Base-by-base conservation (phyloP, 2,113 vertebrate genomes). In the Neodon shergylaensis region DNA sequence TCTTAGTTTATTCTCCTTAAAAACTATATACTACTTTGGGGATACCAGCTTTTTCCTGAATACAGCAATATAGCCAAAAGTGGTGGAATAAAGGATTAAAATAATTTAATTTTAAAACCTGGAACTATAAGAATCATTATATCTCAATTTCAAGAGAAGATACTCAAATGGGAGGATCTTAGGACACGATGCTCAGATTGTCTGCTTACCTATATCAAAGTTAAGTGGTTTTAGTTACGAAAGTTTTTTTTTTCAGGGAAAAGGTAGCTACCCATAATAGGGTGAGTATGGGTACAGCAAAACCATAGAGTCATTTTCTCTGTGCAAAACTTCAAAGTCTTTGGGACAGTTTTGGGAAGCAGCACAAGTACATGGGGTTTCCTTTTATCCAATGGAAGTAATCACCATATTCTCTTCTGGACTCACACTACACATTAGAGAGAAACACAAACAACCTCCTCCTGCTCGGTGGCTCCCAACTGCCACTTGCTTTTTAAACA, bases 71-170 rank as follows among this genome's bases (percentile, higher is more conserved):
- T 54, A 93, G 26, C 31, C 94, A 31, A 92, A 88, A 92, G 44
- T 77, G 8, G 14, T n/a, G 58, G 8, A 52, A 76, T 44, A 63
- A 79, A 66, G 24, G 24, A 44, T 94, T 93, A 72, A 90, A 77
- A 73, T 76, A 88, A 95, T 4, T 83, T 79, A 87, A 28, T 68
- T 84, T 94, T 68, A 90, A 94, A 97, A 77, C 9, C 26, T 72
- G 63, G 28, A 19, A 77, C 19, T 68, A 3, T 73, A 74, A 36
- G 42, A 82, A 58, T 10, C 63, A 83, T 39, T 88, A 68, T 58
- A 31, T 66, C n/a, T 95, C 76, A 78, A 39, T 95, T 90, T 90
- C n/a, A 84, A 92, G 76, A 44, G 78, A 91, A 79, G 12, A 58
- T 65, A 89, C 2, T 72, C 90, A 91, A 81, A 87, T 73, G n/a